Base-by-base conservation (phyloP, 2,888 invertebrate species). In the Platynereis dumerilii region DNA sequence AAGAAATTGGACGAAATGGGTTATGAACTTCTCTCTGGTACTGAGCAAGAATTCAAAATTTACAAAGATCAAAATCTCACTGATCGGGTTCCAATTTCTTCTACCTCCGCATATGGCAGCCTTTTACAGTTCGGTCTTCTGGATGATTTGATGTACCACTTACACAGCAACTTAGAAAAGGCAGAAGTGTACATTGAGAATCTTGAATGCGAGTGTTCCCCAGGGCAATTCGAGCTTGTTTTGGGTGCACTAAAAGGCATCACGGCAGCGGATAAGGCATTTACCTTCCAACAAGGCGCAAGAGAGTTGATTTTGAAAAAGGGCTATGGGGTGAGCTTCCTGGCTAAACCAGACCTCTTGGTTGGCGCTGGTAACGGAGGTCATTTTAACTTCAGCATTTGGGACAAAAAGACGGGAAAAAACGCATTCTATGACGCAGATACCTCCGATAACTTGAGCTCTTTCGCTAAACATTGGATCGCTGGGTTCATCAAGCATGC, bases 401-500 rank as follows among this genome's bases (percentile, higher is more conserved):
- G 48, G 48, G 48, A 48, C 17, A 48, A 48, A 48, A 22, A 5
- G n/a, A 20, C 48, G 5, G 48, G 48, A 5, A 22, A 20, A 7
- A 48, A 48, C 17, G 48, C 22, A 5, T 22, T 48, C 22, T 22
- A 48, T 48, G 48, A 48, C n/a, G 5, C n/a, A 22, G 20, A 22
- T 48, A 55, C n/a, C n/a, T 62, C 64, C 17, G 39, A 66, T 27
- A 45, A 48, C 10, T 22, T 67, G 12, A 59, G 60, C 12, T 52
- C 27, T 3, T 3, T 68, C 7, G 28, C 42, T 10, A 34, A 39
- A 22, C 48, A 67, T 55, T 67, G 65, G 66, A 53, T 67, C 3
- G 67, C 56, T 2, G 67, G 67, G n/a, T 34, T 67, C 5, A 53
- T 67, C 1, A 42, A 66, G 22, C 67, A 67, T 34, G 58, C 57